A percentile compares a stretch with the other conserved stretches of the same genome.
Evolutionary conservation across 2,888 invertebrate genomes (phyloP).

Genomic region (Caenorhabditis plicata): DNA sequence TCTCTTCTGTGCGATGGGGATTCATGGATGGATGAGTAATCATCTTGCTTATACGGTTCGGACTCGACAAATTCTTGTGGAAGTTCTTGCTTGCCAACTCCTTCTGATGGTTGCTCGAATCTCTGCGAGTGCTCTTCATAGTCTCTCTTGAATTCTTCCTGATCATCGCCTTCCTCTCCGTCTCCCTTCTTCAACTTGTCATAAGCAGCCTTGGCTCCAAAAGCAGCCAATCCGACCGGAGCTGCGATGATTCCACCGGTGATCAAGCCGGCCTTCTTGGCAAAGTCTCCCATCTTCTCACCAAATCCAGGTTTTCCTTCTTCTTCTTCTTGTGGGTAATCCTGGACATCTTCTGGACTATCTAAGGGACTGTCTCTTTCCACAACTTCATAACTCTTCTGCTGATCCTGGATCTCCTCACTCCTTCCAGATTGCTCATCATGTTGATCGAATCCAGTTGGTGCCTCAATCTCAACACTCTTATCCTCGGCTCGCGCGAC

Average conservation of each 20-base stretch:
- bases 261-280: conserved; percentile 45
- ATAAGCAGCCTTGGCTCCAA: conserved; percentile 47
- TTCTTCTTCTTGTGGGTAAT: conserved; percentile 10
- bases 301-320: conserved; percentile 30
- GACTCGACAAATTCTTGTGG: no score
- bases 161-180: conserved; percentile 14
- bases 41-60: no score
- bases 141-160: background rate
- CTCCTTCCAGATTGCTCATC: background rate
- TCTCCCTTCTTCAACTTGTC: conserved; percentile 41
- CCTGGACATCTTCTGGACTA: no score
- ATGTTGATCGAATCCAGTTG: background rate
- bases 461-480: background rate
- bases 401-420: background rate
- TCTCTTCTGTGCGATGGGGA: no score
- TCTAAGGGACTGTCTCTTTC: background rate
- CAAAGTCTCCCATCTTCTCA: conserved; percentile 36
- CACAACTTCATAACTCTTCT: background rate
- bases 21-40: no score
- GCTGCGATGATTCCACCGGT: conserved; percentile 50
- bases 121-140: background rate
- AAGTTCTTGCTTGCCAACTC: no score
- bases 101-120: no score
- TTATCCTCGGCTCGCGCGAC: background rate
- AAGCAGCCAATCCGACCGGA: conserved; percentile 45